Evolutionary conservation across 2,797 vertebrate species (phyloP).

Genomic region (Geotrypetes seraphini): DNA sequence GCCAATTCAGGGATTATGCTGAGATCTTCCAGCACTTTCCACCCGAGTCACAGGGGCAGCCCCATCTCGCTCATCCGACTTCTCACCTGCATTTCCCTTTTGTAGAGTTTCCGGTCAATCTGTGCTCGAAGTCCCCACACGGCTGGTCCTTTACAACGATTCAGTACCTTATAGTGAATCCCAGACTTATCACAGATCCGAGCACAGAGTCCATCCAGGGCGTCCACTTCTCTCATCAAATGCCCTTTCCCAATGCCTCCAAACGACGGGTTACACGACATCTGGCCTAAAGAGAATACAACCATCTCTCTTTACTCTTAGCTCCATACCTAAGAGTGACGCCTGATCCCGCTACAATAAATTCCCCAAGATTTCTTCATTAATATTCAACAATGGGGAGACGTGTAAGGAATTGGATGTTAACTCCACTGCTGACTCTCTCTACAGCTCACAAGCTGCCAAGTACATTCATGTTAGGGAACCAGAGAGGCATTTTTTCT

Average conservation of each 20-base stretch:
- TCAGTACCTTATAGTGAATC: constrained; percentile 85
- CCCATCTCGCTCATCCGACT: not conserved
- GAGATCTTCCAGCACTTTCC: not conserved
- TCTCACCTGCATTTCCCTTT: constrained; percentile 76
- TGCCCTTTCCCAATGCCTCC: constrained; percentile 94
- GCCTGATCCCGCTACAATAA: too few relatives aligned
- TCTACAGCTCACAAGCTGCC: too few relatives aligned
- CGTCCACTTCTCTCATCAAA: constrained; percentile 85
- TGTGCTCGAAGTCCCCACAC: constrained; percentile 93
- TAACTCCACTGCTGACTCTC: too few relatives aligned
- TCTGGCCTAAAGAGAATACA: constrained; percentile 64
- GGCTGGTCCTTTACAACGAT: constrained; percentile 83
- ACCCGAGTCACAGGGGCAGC: too few relatives aligned
- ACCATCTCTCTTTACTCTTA: too few relatives aligned
- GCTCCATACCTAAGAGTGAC: too few relatives aligned
- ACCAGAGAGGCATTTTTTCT: too few relatives aligned
- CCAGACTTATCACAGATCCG: constrained; percentile 81
- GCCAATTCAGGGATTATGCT: too few relatives aligned
- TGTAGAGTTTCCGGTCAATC: constrained; percentile 77
- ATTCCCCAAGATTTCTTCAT: too few relatives aligned
- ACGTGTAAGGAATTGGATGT: too few relatives aligned
- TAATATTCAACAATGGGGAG: too few relatives aligned
- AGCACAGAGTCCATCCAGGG: constrained; percentile 83
- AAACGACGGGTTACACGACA: constrained; percentile 94
- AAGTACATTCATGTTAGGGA: too few relatives aligned